Evolutionary conservation across 1,140 invertebrate genomes (phyloP), one percentile per base, ranked within the genome.

Genomic region (Himalopsyche phryganea): DNA sequence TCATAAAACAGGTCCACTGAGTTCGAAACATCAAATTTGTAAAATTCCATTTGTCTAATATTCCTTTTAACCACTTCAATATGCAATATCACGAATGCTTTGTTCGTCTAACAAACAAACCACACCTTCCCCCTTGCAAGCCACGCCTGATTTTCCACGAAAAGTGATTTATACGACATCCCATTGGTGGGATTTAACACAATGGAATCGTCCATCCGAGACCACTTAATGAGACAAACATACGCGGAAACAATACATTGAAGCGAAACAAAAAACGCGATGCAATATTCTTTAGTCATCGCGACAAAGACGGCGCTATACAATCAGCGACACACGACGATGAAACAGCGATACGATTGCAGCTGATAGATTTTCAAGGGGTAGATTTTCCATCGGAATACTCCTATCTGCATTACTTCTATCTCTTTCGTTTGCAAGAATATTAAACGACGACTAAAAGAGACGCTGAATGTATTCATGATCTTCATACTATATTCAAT

Each of bases 31-130:
- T 58, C 55, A 63, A 58, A 63, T 63, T 63, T 63, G 51, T 49
- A 50, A 51, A 63, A 63, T 63, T 63, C 56, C 61, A 63, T 63
- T 63, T 56, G 15, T 42, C 44, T 15, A 36, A 50, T 23, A 14
- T 53, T 63, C 55, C 55, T 58, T 36, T 54, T 45, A 41, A 46
- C 51, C 51, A 54, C 61, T 63, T 53, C 61, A 63, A 50, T 52
- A 53, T 63, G 61, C 61, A 63, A 58, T 63, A 54, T 55, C 36
- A 17, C 36, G 36, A 13, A 7, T 32, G 36, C 58, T 60, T 55
- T 55, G 58, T 52, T 57, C 54, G 28, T 36, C 44, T 54, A 54
- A 54, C 18, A n/a, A 13, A 3, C 5, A 20, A n/a, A 47, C 40
- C 47, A 42, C 61, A 55, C 61, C 61, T 41, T 19, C 32, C 14